These are phyloP conservation scores for Entosphenus tridentatus DNA, from an alignment of 2,113 vertebrate genomes.

Conservation along the genomic window DNA sequence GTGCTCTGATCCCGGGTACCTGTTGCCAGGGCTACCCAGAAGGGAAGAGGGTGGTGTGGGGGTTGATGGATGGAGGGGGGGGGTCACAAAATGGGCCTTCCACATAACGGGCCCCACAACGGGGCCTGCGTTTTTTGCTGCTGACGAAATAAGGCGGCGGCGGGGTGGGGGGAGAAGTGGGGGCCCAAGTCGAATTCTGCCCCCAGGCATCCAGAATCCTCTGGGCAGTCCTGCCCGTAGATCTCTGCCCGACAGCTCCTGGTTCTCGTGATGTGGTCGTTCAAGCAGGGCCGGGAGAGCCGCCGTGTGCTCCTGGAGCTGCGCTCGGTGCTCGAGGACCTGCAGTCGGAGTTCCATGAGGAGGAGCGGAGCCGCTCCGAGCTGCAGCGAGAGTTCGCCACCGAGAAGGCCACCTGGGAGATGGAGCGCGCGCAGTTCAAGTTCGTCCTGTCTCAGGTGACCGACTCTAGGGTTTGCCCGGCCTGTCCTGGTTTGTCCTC, in stretches of 20 bases:
- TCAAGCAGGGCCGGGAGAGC: constrained; percentile 42
- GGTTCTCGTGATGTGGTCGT: background rate
- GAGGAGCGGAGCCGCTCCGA: constrained; percentile 38
- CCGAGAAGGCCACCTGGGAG: constrained; percentile 70
- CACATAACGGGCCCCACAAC: background rate
- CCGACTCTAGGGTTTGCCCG: fast-evolving
- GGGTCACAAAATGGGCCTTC: no score
- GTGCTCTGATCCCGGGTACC: background rate
- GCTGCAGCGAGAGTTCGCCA: constrained; percentile 54
- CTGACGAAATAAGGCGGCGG: background rate
- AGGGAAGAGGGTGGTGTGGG: background rate
- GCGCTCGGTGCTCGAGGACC: constrained; percentile 56
- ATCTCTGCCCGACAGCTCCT: background rate
- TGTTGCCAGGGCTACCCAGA: background rate
- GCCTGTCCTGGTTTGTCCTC: no score
- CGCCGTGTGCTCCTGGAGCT: constrained; percentile 44
- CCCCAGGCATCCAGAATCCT: constrained; percentile 13
- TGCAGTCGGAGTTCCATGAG: constrained; percentile 47
- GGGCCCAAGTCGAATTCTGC: background rate
- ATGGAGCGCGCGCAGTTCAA: constrained; percentile 54
- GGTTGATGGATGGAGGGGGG: background rate
- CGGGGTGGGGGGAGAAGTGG: background rate
- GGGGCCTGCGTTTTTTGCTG: background rate
- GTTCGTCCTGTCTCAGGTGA: constrained; percentile 56
- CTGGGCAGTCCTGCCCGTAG: constrained; percentile 10